These are phyloP conservation scores for Tenthredo notha DNA, from an alignment of 2,888 invertebrate genomes.

Conservation along the genomic window DNA sequence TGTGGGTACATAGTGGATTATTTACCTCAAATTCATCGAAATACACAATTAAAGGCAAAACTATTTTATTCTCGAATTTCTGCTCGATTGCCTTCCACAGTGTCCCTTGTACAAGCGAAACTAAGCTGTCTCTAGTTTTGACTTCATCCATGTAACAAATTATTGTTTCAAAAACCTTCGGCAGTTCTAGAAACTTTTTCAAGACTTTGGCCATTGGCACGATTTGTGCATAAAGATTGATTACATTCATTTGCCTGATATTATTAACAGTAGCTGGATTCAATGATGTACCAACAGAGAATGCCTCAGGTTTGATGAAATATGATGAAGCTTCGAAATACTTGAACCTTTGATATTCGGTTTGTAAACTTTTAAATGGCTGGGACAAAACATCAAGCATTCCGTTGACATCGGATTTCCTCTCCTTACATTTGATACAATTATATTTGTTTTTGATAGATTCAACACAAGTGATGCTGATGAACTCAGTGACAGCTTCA, in stretches of 20 bases:
- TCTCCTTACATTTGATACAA: neutral
- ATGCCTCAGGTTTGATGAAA: conserved; percentile 46
- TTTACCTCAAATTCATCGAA: conserved; percentile 60
- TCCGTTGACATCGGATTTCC: neutral
- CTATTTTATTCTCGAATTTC: conserved; percentile 52
- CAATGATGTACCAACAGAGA: conserved; percentile 8
- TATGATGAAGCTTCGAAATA: neutral
- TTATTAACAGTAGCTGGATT: neutral
- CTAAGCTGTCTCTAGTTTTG: conserved; percentile 23
- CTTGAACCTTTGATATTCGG: conserved; percentile 17
- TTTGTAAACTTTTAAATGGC: conserved; percentile 6
- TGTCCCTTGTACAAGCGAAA: conserved; percentile 48
- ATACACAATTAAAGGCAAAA: conserved; percentile 57
- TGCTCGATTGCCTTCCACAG: conserved; percentile 55
- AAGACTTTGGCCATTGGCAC: conserved; percentile 53
- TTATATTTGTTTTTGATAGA: conserved; percentile 13
- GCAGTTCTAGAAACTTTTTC: conserved; percentile 56
- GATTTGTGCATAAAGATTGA: conserved; percentile 4
- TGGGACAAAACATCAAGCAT: conserved; percentile 21
- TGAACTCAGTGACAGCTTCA: conserved; percentile 5
- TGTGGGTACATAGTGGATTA: conserved; percentile 58
- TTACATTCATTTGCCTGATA: neutral
- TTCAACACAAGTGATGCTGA: neutral
- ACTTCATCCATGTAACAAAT: conserved; percentile 40
- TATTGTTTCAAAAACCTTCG: conserved; percentile 54